These are phyloP conservation scores for Parazoanthus darwini DNA, from an alignment of 92 coral and sea anemone genomes.

Conservation along the genomic window DNA sequence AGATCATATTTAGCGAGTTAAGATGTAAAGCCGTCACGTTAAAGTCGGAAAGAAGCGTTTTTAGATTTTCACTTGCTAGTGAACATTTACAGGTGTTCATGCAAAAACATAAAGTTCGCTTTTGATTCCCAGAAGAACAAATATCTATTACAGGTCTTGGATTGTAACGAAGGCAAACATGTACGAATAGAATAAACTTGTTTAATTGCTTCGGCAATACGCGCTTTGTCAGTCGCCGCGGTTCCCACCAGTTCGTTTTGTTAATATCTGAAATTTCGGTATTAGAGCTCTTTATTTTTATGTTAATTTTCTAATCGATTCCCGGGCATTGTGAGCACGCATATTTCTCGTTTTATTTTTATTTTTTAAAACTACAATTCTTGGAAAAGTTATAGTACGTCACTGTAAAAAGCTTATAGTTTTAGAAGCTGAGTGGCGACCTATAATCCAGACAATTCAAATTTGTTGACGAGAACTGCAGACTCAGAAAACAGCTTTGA, in stretches of 20 bases:
- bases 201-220: not conserved
- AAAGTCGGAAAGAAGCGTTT: too few relatives aligned
- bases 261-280: not conserved
- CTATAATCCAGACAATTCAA: too few relatives aligned
- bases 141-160: not conserved
- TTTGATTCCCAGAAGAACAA: not conserved
- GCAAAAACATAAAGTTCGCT: not conserved
- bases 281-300: not conserved
- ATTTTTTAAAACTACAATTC: not conserved
- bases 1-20: not conserved
- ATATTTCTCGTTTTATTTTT: not conserved
- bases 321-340: not conserved
- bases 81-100: not conserved
- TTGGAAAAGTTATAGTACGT: not conserved
- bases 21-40: not conserved
- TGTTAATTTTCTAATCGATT: not conserved
- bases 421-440: not conserved
- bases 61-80: not conserved
- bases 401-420: not conserved
- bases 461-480: not conserved
- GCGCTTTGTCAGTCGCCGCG: not conserved
- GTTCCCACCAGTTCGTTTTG: not conserved
- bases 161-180: not conserved
- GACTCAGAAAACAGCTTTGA: not conserved
- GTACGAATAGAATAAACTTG: not conserved